These are phyloP conservation scores for Neodiprion fabricii DNA, from an alignment of 1,140 invertebrate genomes.

Conservation along the genomic window DNA sequence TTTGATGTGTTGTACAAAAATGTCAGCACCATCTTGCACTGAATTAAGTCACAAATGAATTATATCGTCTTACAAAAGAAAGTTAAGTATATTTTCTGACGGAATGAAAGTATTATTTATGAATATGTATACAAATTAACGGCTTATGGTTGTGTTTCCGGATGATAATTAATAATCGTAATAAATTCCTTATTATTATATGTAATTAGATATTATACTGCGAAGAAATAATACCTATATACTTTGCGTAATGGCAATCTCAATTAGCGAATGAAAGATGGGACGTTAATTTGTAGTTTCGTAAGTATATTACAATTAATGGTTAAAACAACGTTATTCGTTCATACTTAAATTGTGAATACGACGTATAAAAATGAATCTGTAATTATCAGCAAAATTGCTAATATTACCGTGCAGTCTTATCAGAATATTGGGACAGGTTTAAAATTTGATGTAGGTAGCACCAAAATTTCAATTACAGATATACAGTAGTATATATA, in stretches of 20 bases:
- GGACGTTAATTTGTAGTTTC: constrained; percentile 1
- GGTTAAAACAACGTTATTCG: constrained; percentile 20
- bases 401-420: constrained; percentile 40
- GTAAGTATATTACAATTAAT: constrained; percentile 4
- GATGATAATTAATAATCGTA: constrained; percentile 16
- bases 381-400: constrained; percentile 29
- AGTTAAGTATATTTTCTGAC: constrained; percentile 1
- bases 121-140: constrained; percentile 23
- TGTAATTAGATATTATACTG: constrained; percentile 29
- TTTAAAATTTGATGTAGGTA: constrained; percentile 39
- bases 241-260: constrained; percentile 47
- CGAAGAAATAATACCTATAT: constrained; percentile 21
- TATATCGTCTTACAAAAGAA: constrained; percentile 29
- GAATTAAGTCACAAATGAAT: too few relatives aligned
- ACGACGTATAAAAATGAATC: constrained; percentile 28
- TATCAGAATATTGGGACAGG: constrained; percentile 38
- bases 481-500: constrained; percentile 16
- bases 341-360: constrained; percentile 3
- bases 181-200: constrained; percentile 16
- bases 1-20: background rate
- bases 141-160: background rate
- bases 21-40: too few relatives aligned
- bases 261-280: constrained; percentile 26
- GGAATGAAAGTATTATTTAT: constrained; percentile 22
- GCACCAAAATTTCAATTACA: constrained; percentile 40